Evolutionary conservation across 2,113 vertebrate genomes (phyloP).

Genomic region (Psilopsiagon aurifrons): DNA sequence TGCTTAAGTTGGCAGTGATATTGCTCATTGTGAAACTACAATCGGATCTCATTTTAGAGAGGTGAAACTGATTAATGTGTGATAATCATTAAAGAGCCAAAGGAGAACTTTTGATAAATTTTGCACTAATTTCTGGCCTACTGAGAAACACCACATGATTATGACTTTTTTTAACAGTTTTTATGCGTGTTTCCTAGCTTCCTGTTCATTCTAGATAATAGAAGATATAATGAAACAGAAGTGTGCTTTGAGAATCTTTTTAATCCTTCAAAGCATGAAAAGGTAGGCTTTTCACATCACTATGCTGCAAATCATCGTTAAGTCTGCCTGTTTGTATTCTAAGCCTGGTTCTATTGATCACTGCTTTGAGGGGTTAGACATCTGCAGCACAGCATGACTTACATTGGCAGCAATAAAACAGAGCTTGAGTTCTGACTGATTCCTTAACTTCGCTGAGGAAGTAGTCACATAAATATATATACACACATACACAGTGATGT

Average conservation of each 20-base stretch:
- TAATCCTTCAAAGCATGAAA: neutral
- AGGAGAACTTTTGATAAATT: neutral
- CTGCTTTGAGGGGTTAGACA: neutral
- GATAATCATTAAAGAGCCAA: neutral
- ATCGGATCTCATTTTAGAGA: neutral
- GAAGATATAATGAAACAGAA: neutral
- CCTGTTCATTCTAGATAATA: neutral
- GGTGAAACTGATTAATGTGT: neutral
- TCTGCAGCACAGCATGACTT: neutral
- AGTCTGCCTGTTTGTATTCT: neutral
- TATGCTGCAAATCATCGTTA: neutral
- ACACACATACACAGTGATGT: neutral
- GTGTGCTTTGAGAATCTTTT: neutral
- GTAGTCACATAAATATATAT: neutral
- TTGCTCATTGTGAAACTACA: neutral
- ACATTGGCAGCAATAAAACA: neutral
- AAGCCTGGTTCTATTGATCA: neutral
- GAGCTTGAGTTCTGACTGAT: neutral
- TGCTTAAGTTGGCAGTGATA: neutral
- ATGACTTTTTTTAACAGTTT: neutral
- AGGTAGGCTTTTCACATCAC: neutral
- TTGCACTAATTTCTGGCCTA: neutral
- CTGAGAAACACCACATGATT: neutral
- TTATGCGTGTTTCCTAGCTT: neutral
- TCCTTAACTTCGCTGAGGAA: neutral